Evolutionary conservation across 2,888 invertebrate genomes (phyloP), one percentile per base, ranked within the genome.

Genomic region (Sylvicola cinctus): DNA sequence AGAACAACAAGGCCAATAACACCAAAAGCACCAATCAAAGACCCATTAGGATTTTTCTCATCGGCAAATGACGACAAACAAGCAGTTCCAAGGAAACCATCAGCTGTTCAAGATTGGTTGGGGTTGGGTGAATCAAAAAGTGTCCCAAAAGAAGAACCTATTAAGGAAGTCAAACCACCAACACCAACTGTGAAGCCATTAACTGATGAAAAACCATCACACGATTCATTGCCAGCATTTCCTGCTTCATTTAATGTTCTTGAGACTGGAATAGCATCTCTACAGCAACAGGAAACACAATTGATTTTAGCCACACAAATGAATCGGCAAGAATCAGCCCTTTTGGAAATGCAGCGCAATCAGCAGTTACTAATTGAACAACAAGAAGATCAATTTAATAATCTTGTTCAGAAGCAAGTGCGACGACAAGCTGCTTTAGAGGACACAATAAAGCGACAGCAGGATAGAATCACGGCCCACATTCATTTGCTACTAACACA

Each of bases 231-330:
- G 11, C 25, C 25, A 25, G 7, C 25, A 25, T 25, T 25, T 11
- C 25, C 25, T 8, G 7, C 25, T 11, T 37, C 53, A 2, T 37
- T 52, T 27, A 40, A 57, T 11, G 48, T 49, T 17, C 43, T 44
- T 4, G 49, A 46, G 35, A 52, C 49, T 30, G 45, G 46, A 8
- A 41, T 49, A 12, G 46, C 48, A 15, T 44, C 46, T 1, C 31
- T 58, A 14, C 49, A 55, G 36, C 55, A 58, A 37, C 58, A 58
- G 39, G 54, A 58, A 35, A 42, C 52, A 0, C 58, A 58, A 35
- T 32, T 58, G 16, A 36, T 46, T 4, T 45, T 58, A 31, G 55
- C 54, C 1, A 38, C 48, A 0, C 56, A 58, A 40, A 50, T 58
- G 50, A 55, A 54, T 36, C 48, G 43, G 20, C 58, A 58, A 38